Evolutionary conservation across 2,797 vertebrate species (phyloP), one percentile per base, ranked within the genome.

Genomic region (Cirrhinus mrigala): DNA sequence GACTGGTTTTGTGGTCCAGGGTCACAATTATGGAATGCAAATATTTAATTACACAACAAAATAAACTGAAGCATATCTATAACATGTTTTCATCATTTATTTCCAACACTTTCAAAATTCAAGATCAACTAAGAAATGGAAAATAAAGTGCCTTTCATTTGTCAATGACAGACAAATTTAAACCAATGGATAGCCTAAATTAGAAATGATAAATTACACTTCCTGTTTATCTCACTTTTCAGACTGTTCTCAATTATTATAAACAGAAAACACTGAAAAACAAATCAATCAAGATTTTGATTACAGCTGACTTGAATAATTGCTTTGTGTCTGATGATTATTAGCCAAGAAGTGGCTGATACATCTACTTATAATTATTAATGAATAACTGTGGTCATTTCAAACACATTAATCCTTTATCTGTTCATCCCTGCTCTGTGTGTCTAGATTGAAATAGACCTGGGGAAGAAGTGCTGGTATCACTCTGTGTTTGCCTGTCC

Each of bases 381-480:
- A 29, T 54, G 1, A 22, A 22, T 76, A 48, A 15, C n/a, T 48
- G 73, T 56, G 73, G 0, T 75, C 0, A 33, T 24, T 50, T 33
- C 11, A 60, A 14, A 33, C 20, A 37, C 11, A 37, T 83, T 18
- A 62, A 83, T 66, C 14, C 37, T 33, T 80, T 10, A 52, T 68
- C 16, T 27, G 22, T 77, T 58, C 2, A 33, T 60, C n/a, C 0
- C 7, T 29, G 20, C 24, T 83, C 10, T 66, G 8, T 71, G 4
- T 54, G 2, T 84, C 29, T 78, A 97, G 97, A 98, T 98, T 88
- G 97, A 98, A 93, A 97, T 98, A 2, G 97, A 98, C 90, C 94
- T 98, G 0, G 97, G 97, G 50, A 98, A 97, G 94, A 97, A 97
- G 92, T 98, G 97, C 93, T 98, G 97, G 97, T 98, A 97, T 92